A percentile compares a stretch with the other conserved stretches of the same genome.
phyloP scores from a whole-genome alignment of 2,797 vertebrate species.

The Bradypodion ventrale region DNA sequence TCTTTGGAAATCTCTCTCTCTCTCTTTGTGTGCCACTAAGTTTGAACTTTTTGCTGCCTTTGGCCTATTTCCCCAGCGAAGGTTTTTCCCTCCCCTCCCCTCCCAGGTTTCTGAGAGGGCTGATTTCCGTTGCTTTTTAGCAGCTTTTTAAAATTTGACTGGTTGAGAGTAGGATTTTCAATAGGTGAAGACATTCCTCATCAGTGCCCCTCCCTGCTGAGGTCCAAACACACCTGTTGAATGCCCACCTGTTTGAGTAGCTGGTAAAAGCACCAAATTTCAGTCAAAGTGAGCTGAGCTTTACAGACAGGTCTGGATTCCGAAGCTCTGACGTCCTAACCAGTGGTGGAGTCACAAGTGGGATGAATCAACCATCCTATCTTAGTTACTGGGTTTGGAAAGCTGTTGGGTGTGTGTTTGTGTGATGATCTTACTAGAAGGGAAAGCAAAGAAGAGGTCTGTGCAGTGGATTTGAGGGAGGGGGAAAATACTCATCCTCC shows the following conservation, averaged over 20 bases:
- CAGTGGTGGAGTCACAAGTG: not conserved
- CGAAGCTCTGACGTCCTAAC: not conserved
- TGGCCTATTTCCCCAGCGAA: not conserved
- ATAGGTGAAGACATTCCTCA: not conserved
- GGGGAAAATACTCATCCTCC: not conserved
- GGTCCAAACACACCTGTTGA: fast-evolving
- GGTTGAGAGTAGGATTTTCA: not conserved
- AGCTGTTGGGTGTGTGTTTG: not conserved
- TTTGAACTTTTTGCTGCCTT: not conserved
- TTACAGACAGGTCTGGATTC: not conserved
- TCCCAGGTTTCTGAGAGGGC: too few relatives aligned
- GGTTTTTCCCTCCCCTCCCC: too few relatives aligned
- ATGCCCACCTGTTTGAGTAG: not conserved
- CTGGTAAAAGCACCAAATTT: fast-evolving
- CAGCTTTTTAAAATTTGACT: not conserved
- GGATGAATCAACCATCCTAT: not conserved
- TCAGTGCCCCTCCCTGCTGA: not conserved
- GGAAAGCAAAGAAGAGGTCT: not conserved
- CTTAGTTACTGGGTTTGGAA: not conserved
- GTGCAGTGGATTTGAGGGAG: not conserved
- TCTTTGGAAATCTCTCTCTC: not conserved
- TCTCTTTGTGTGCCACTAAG: not conserved
- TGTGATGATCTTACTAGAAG: too few relatives aligned
- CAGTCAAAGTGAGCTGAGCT: not conserved
- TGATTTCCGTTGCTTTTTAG: not conserved